Evolutionary conservation across 2,113 vertebrate species (phyloP).

Genomic region (Oreochromis tanganicae): DNA sequence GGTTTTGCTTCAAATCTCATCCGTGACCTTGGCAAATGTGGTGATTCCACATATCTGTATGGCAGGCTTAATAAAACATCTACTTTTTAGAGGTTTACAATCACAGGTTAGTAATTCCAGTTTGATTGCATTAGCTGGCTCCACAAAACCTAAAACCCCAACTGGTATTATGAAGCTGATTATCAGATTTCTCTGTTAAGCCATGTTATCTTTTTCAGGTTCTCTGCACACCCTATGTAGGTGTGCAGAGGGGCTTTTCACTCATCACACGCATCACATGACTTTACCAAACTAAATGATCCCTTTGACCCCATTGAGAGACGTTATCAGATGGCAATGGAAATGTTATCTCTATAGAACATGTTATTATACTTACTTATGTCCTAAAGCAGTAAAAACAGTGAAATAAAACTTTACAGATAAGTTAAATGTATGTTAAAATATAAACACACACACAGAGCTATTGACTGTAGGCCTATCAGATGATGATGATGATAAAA

Average conservation of each 20-base stretch:
- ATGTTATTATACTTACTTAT: background rate
- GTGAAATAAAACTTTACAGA: background rate
- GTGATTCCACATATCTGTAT: background rate
- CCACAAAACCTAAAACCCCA: background rate
- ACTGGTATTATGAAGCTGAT: background rate
- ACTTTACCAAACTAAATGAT: background rate
- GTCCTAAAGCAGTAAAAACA: background rate
- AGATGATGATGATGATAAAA: background rate
- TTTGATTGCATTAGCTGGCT: background rate
- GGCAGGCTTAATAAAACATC: background rate
- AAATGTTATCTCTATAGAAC: background rate
- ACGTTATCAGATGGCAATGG: background rate
- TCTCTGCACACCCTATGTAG: background rate
- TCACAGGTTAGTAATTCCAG: background rate
- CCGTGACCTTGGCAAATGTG: background rate
- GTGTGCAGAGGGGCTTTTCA: background rate
- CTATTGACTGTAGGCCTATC: background rate
- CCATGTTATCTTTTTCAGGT: background rate
- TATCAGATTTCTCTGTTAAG: background rate
- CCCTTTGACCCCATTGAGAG: background rate
- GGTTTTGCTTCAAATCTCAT: background rate
- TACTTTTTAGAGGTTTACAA: background rate
- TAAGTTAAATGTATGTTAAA: background rate
- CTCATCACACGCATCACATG: background rate
- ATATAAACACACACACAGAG: background rate